Percentiles rank a stretch among this genome's conserved stretches.
Conservation (phyloP, 2,888 invertebrate genomes). For the Torymus auratus region DNA sequence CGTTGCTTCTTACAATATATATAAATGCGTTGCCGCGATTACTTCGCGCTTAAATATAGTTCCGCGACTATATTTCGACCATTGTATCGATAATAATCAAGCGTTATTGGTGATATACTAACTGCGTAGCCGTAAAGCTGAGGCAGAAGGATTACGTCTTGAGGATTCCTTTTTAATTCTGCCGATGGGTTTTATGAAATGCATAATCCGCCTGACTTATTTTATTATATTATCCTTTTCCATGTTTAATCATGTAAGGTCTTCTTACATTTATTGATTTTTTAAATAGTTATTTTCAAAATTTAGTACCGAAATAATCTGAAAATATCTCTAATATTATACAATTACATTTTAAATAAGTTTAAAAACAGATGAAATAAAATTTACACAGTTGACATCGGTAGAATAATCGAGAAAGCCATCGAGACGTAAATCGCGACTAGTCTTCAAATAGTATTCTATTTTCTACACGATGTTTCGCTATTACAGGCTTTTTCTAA, state of each 20-base stretch:
- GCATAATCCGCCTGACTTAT: too few species aligned
- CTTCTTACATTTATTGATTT: too few species aligned
- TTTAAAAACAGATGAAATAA: too few species aligned
- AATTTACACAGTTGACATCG: not conserved
- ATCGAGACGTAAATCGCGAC: slow-evolving; percentile 64
- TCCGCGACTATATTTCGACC: slow-evolving; percentile 34
- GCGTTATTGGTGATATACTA: slow-evolving; percentile 67
- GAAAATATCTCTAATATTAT: too few species aligned
- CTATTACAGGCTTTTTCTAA: slow-evolving; percentile 50
- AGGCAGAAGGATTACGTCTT: slow-evolving; percentile 54
- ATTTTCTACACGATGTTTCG: slow-evolving; percentile 57
- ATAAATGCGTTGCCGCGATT: slow-evolving; percentile 25
- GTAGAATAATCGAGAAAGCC: slow-evolving; percentile 53
- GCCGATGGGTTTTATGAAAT: too few species aligned
- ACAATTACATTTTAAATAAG: too few species aligned
- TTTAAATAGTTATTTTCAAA: not conserved
- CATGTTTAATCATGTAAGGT: too few species aligned
- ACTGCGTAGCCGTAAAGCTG: slow-evolving; percentile 61
- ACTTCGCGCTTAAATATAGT: slow-evolving; percentile 26
- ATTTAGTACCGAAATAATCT: not conserved
- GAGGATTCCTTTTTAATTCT: slow-evolving; percentile 50
- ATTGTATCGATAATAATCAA: slow-evolving; percentile 58
- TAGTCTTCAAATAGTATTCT: slow-evolving; percentile 69
- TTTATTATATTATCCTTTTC: too few species aligned
- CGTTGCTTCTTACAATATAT: slow-evolving; percentile 40